Percentiles rank a stretch among this genome's conserved stretches.
Evolutionary conservation across 2,888 invertebrate species (phyloP).

Genomic region (Acholoe squamosa): DNA sequence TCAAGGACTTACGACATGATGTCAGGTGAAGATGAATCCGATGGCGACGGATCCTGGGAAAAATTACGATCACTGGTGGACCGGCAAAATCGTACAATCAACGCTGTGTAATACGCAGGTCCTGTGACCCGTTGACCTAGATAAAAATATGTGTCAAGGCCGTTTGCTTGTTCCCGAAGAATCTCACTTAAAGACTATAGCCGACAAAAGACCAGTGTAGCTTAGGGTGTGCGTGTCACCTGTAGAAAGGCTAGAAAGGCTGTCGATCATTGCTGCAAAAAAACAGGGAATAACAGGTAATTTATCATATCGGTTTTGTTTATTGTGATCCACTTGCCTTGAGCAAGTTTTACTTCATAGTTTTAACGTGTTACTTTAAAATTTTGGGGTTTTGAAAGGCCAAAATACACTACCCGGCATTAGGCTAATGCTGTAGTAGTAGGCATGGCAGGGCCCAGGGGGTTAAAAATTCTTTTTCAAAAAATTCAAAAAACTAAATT

Average conservation of each 20-base stretch:
- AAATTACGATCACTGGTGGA: conserved; percentile 34
- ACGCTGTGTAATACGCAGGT: neutral
- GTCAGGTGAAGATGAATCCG: conserved; percentile 23
- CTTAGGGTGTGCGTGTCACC: conserved; percentile 18
- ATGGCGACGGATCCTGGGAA: conserved; percentile 39
- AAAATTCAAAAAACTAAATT: no score
- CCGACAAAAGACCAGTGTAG: neutral
- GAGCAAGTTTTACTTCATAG: no score
- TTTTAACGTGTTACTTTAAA: no score
- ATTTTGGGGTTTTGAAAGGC: no score
- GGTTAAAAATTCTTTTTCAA: no score
- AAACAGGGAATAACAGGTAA: neutral
- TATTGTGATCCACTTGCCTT: no score
- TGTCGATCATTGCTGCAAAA: neutral
- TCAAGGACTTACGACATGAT: conserved; percentile 34
- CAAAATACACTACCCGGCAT: no score
- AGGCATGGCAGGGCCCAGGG: no score
- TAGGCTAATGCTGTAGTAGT: no score
- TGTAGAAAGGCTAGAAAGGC: neutral
- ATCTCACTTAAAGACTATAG: no score
- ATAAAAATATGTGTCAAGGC: no score
- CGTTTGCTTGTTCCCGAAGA: no score
- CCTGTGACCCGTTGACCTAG: neutral
- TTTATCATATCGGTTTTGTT: neutral
- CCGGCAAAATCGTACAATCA: neutral